These are phyloP conservation scores for Pseudorasbora parva DNA, from an alignment of 2,113 vertebrate genomes.

Conservation along the genomic window DNA sequence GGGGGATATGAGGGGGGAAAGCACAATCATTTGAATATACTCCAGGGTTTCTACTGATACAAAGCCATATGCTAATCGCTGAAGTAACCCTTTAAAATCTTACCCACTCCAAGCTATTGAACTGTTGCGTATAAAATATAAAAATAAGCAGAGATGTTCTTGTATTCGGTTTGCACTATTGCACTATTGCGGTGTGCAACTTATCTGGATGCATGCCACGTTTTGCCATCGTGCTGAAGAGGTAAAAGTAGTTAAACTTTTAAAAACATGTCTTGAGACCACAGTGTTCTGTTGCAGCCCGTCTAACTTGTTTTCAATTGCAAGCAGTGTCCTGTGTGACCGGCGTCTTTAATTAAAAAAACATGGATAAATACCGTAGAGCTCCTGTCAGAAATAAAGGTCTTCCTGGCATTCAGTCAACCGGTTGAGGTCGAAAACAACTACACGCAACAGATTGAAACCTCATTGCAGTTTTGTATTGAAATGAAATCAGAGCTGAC, in stretches of 20 bases:
- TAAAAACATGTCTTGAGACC: background rate
- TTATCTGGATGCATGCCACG: background rate
- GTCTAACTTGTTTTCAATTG: background rate
- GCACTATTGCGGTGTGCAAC: no score
- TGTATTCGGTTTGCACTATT: no score
- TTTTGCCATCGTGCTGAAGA: background rate
- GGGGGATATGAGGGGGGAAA: no score
- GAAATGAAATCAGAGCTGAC: background rate
- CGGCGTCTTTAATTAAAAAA: background rate
- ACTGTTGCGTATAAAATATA: background rate
- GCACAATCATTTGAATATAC: no score
- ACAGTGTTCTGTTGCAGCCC: background rate
- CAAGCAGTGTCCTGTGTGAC: background rate
- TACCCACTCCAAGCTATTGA: background rate
- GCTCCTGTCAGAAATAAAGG: background rate
- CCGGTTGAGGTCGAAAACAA: background rate
- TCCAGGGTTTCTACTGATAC: no score
- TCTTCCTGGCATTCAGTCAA: slow-evolving; percentile 21
- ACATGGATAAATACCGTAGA: background rate
- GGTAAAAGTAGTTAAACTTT: background rate
- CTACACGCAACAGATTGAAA: background rate
- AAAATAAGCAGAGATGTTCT: no score
- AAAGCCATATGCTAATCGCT: no score
- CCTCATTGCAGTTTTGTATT: no score
- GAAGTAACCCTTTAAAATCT: no score